A percentile compares a stretch with the other conserved stretches of the same genome.
phyloP scores from a whole-genome alignment of 2,888 invertebrate species.

The Parasteatoda lunata region DNA sequence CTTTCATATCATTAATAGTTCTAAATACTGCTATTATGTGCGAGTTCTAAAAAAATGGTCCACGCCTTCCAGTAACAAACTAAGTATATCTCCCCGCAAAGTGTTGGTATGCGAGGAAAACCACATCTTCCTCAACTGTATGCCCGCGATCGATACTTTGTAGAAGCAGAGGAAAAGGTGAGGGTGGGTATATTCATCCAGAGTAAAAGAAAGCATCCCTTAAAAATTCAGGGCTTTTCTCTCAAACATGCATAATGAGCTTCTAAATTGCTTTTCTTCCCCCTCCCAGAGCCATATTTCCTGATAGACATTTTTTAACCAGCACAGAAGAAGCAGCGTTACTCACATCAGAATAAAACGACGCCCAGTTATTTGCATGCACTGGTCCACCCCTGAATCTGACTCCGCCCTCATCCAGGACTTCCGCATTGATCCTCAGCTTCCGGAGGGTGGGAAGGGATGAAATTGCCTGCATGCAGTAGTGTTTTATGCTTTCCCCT shows the following conservation, averaged over 20 bases:
- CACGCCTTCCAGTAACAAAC: not conserved
- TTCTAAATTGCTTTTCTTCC: slow-evolving; percentile 32
- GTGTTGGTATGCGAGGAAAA: not conserved
- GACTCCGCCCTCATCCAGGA: slow-evolving; percentile 32
- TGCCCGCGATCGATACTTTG: slow-evolving; percentile 46
- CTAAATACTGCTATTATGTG: slow-evolving; percentile 5
- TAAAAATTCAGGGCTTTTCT: slow-evolving; percentile 60
- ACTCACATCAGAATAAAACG: slow-evolving; percentile 62
- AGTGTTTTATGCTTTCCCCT: slow-evolving; percentile 30
- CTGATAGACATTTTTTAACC: slow-evolving; percentile 55
- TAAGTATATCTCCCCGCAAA: not conserved
- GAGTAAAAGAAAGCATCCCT: slow-evolving; percentile 56
- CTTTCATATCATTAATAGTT: slow-evolving; percentile 5
- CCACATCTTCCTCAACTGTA: slow-evolving; percentile 1
- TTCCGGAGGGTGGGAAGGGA: slow-evolving; percentile 28
- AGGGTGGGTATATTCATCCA: slow-evolving; percentile 21
- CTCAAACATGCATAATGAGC: slow-evolving; percentile 61
- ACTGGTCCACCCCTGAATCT: slow-evolving; percentile 34
- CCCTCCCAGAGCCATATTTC: slow-evolving; percentile 19
- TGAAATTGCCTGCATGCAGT: slow-evolving; percentile 4
- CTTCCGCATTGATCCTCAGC: slow-evolving; percentile 42
- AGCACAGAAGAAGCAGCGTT: slow-evolving; percentile 25
- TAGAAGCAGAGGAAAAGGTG: not conserved
- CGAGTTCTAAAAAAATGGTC: slow-evolving; percentile 9
- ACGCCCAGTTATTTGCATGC: slow-evolving; percentile 66